Percentiles rank a stretch among this genome's conserved stretches.
Evolutionary conservation across 2,797 vertebrate species (phyloP).

Genomic region (Gymnoscopelus microlampas): DNA sequence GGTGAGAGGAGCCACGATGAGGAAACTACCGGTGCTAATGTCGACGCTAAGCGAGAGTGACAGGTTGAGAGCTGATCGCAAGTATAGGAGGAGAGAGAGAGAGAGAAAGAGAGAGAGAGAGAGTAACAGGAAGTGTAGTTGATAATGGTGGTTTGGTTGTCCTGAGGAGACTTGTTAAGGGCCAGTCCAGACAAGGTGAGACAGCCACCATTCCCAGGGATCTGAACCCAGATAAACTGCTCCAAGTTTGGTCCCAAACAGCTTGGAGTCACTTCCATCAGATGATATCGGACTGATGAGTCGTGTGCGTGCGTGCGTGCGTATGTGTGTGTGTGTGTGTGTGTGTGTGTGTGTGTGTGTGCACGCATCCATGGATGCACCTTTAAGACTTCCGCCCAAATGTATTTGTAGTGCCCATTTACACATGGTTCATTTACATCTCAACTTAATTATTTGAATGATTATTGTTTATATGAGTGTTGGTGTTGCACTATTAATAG

Average conservation of each 20-base stretch:
- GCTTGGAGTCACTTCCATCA: constrained; percentile 70
- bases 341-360: constrained; percentile 14
- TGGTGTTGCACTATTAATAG: no score
- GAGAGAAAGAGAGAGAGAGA: constrained; percentile 54
- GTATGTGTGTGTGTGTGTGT: constrained; percentile 32
- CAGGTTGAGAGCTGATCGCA: constrained; percentile 86
- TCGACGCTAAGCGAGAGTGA: constrained; percentile 95
- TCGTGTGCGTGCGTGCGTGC: constrained; percentile 27
- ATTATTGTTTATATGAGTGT: no score
- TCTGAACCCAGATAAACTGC: constrained; percentile 72
- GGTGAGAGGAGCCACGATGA: constrained; percentile 73
- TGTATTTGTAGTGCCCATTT: constrained; percentile 55
- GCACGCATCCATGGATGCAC: no score
- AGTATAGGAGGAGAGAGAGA: constrained; percentile 64
- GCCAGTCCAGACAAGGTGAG: constrained; percentile 67
- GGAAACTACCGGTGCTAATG: constrained; percentile 91
- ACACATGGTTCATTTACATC: constrained; percentile 8
- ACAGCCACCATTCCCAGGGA: constrained; percentile 64
- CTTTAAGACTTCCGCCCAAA: background rate
- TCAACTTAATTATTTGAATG: no score
- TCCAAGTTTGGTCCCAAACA: constrained; percentile 75
- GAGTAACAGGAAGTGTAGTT: constrained; percentile 51
- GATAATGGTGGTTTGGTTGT: constrained; percentile 73
- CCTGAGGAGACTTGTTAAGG: constrained; percentile 79
- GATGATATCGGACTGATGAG: constrained; percentile 70